These are phyloP conservation scores for Sapayoa aenigma DNA, from an alignment of 2,113 vertebrate species.

Conservation along the genomic window DNA sequence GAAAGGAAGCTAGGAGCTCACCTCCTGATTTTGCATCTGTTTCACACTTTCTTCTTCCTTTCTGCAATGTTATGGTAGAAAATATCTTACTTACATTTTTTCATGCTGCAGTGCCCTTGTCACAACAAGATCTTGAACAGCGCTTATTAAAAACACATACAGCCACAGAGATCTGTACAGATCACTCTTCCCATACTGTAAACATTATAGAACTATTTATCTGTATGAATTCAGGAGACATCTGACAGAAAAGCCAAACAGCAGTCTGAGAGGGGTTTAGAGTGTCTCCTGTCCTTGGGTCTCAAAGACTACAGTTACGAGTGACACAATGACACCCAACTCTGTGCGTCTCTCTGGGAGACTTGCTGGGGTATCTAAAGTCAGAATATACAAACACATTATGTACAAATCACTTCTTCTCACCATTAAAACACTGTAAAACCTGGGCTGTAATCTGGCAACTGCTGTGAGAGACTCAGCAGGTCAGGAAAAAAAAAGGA, in stretches of 20 bases:
- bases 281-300: background rate
- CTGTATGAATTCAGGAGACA: background rate
- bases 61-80: background rate
- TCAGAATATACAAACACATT: background rate
- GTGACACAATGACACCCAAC: accelerated
- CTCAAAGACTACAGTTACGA: background rate
- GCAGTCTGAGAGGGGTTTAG: background rate
- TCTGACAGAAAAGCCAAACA: background rate
- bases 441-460: background rate
- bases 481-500: background rate
- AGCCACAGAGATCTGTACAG: background rate
- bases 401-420: background rate
- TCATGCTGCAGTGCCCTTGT: background rate
- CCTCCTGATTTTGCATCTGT: background rate
- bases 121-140: background rate
- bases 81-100: background rate
- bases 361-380: background rate
- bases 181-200: background rate
- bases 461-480: background rate
- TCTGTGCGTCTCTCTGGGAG: background rate
- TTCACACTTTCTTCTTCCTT: background rate
- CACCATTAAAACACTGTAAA: background rate
- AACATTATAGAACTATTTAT: background rate
- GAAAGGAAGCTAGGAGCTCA: background rate
- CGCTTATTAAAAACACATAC: background rate